Evolutionary conservation across 2,888 invertebrate species (phyloP).

Genomic region (Hipparchia sbordonii): DNA sequence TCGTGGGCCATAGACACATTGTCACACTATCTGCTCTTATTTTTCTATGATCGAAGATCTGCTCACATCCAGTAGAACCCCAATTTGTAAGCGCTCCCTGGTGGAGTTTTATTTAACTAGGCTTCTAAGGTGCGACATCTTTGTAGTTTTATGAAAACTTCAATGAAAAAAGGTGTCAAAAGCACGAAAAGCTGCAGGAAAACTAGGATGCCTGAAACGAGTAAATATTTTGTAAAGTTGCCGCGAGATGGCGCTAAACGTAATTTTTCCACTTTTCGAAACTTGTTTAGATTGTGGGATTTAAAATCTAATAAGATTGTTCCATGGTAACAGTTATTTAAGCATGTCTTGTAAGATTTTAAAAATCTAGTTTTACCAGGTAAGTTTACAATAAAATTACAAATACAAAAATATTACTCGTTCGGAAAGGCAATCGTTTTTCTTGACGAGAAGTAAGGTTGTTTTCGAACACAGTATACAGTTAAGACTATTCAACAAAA

Average conservation of each 20-base stretch:
- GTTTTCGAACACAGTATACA: neutral
- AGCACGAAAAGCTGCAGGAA: neutral
- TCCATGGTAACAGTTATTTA: neutral
- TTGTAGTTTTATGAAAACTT: slow-evolving; percentile 5
- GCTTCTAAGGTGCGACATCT: slow-evolving; percentile 7
- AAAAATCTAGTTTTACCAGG: neutral
- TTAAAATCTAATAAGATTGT: slow-evolving; percentile 12
- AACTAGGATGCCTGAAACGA: neutral
- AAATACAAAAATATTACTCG: too few relatives aligned
- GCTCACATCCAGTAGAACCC: too few relatives aligned
- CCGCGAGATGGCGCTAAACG: neutral
- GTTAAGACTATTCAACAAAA: slow-evolving; percentile 52
- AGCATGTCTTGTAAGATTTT: neutral
- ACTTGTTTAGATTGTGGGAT: neutral
- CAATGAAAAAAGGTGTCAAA: neutral
- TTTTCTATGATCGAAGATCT: too few relatives aligned
- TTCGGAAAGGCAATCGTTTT: neutral
- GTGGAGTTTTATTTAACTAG: too few relatives aligned
- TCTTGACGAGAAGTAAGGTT: neutral
- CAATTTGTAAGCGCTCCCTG: too few relatives aligned
- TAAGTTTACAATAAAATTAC: neutral
- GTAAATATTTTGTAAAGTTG: neutral
- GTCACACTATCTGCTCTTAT: too few relatives aligned
- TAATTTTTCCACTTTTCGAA: neutral
- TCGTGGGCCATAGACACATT: too few relatives aligned